Conservation (phyloP, 2,888 invertebrate genomes). For the Rapana venosa region DNA sequence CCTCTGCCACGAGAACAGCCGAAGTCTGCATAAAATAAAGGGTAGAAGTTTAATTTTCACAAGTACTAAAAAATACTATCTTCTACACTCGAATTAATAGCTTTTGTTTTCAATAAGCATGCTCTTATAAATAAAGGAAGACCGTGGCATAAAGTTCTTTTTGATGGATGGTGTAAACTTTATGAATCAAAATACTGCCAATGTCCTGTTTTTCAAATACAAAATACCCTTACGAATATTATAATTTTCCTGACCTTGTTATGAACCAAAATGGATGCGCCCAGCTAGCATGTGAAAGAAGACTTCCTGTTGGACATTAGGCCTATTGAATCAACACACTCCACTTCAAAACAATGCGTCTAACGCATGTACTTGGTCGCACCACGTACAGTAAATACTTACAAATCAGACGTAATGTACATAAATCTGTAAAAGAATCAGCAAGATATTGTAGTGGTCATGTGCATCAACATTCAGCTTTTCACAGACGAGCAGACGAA, state of each 20-base stretch:
- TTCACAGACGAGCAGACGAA: not conserved
- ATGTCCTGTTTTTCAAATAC: not conserved
- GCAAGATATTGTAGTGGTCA: not conserved
- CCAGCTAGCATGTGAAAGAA: slow-evolving; percentile 58
- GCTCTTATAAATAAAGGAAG: too few species aligned
- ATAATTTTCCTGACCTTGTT: not conserved
- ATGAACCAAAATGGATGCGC: slow-evolving; percentile 70
- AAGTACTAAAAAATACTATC: not conserved
- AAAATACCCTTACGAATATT: not conserved
- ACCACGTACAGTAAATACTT: slow-evolving; percentile 29
- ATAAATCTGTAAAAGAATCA: not conserved
- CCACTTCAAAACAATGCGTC: not conserved
- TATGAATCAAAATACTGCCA: not conserved
- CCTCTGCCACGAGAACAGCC: slow-evolving; percentile 51
- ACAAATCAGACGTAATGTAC: slow-evolving; percentile 15
- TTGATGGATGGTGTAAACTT: too few species aligned
- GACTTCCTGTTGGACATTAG: slow-evolving; percentile 6
- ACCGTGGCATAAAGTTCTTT: too few species aligned
- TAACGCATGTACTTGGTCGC: not conserved
- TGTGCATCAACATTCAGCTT: not conserved
- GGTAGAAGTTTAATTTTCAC: not conserved
- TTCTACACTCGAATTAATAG: too few species aligned
- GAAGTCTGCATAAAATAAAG: not conserved
- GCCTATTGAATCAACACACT: not conserved
- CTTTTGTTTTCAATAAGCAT: too few species aligned